Evolutionary conservation across 2,797 vertebrate genomes (phyloP).

Genomic region (Leptatherina wallacei): DNA sequence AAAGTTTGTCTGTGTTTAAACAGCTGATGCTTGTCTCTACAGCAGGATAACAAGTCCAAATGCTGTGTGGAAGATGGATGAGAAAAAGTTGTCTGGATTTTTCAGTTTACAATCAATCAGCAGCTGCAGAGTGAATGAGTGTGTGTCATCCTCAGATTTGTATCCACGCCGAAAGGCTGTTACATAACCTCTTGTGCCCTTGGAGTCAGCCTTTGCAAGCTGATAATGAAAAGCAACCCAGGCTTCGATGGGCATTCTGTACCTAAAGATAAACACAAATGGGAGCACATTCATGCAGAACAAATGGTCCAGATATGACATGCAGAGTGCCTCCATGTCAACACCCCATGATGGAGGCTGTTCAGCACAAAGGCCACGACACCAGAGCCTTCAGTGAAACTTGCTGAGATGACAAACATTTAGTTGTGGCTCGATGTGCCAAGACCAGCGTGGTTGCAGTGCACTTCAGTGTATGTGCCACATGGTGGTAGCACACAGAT

Average conservation of each 20-base stretch:
- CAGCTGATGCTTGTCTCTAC: conserved; percentile 18
- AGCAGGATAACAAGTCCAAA: neutral
- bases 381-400: neutral
- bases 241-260: neutral
- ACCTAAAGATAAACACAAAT: conserved; percentile 46
- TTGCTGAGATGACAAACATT: conserved; percentile 10
- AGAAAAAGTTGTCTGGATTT: neutral
- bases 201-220: conserved; percentile 6
- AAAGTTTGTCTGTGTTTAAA: conserved; percentile 10
- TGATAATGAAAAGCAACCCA: conserved; percentile 30
- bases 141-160: conserved; percentile 2
- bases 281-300: conserved; percentile 27
- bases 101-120: neutral
- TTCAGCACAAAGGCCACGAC: conserved; percentile 24
- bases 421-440: conserved; percentile 3
- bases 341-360: conserved; percentile 9
- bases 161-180: conserved; percentile 8
- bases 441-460: neutral
- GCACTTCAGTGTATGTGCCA: conserved; percentile 39
- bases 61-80: neutral
- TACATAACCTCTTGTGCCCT: conserved; percentile 23
- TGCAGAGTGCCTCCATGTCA: conserved; percentile 27
- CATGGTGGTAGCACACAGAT: conserved; percentile 63
- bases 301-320: conserved; percentile 51
- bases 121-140: neutral